Base-by-base conservation (phyloP, 2,888 invertebrate genomes). In the Parelbella ahira region DNA sequence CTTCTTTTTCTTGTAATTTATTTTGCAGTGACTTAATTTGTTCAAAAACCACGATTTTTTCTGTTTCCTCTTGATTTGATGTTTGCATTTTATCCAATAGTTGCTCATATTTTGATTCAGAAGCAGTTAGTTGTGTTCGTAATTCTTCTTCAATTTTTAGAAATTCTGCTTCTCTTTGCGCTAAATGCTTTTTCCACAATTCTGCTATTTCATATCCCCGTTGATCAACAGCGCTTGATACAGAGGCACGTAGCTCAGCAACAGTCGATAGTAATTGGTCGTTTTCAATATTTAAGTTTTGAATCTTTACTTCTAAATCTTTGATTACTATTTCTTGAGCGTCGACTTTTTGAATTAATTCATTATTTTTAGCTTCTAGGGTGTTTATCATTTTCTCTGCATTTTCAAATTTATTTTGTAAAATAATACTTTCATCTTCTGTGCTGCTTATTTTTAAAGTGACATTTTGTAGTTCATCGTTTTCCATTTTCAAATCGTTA, bases 131-230 rank as follows among this genome's bases (percentile, higher is more conserved):
- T 68, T 91, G 89, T 25, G 68, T 68, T 54, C 84, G 72, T 4
- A 91, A 68, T 33, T 83, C 82, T 37, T 74, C 67, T 68, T 91
- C 90, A 2, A 68, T 61, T 49, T 82, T 77, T 45, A 84, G 78
- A 58, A 91, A 92, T 54, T 91, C 92, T 4, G 71, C 77, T 77
- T 93, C 92, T 24, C 91, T 88, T 53, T 89, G 86, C n/a, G 89
- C 82, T 43, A 93, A 65, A 68, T 93, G 92, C 50, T 90, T 84
- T 58, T 92, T 92, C 93, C 92, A 92, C 58, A 92, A 83, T 70
- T 91, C 90, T 4, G 92, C 92, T 44, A 93, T 90, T 76, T 92
- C 92, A 54, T 86, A 86, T 37, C 92, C 92, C 51, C 91, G 84
- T 65, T 92, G 91, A 59, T 92, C 92, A 13, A 92, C 88, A 43